Conservation (phyloP, 2,797 vertebrate genomes). For the Esox masquinongy region DNA sequence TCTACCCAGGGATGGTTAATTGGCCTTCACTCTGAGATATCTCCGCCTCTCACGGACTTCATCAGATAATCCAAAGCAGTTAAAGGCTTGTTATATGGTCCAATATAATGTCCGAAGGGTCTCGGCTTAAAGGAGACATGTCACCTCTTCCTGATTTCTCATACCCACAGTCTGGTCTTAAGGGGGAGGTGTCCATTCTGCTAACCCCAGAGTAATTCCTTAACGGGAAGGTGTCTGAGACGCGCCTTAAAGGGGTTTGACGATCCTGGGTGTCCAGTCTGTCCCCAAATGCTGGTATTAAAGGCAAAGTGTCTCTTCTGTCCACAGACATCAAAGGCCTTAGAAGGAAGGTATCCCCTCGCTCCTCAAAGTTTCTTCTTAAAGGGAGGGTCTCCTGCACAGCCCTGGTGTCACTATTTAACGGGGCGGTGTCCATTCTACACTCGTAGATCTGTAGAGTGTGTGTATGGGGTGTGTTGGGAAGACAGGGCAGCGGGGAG, state of each 20-base stretch:
- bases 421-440: neutral
- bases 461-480: constrained; percentile 50
- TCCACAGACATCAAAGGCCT: constrained; percentile 32
- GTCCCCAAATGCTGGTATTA: constrained; percentile 22
- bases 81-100: constrained; percentile 55
- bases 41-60: constrained; percentile 12
- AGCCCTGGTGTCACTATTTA: neutral
- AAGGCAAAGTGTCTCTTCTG: constrained; percentile 39
- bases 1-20: neutral
- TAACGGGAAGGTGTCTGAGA: neutral
- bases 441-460: constrained; percentile 11
- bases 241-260: constrained; percentile 24
- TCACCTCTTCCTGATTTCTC: constrained; percentile 11
- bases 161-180: constrained; percentile 22
- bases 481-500: constrained; percentile 51
- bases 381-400: neutral
- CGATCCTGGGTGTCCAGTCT: constrained; percentile 22
- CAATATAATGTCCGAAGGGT: constrained; percentile 7
- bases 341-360: neutral
- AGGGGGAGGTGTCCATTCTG: constrained; percentile 33
- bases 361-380: constrained; percentile 56
- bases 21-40: neutral
- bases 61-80: constrained; percentile 32
- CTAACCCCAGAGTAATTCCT: constrained; percentile 40
- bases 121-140: constrained; percentile 12